These are phyloP conservation scores for Tapirus indicus DNA, from an alignment of 2,797 vertebrate genomes.

Conservation along the genomic window DNA sequence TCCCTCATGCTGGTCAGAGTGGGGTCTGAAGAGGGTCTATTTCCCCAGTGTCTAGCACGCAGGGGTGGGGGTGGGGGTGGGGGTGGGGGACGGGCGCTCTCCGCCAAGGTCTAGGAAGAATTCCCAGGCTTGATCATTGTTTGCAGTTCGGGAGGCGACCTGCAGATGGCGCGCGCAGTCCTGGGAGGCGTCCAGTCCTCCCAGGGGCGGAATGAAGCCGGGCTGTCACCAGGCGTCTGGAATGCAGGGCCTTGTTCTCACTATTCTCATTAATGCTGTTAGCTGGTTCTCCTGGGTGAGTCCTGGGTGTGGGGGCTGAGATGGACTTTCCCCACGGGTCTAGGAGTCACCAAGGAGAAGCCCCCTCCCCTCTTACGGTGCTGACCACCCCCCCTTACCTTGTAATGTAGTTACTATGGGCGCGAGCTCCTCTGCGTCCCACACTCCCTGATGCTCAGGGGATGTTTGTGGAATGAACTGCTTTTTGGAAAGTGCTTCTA, in stretches of 20 bases:
- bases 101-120: background rate
- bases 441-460: background rate
- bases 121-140: background rate
- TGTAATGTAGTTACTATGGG: background rate
- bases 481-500: background rate
- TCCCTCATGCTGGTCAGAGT: background rate
- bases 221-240: background rate
- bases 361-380: background rate
- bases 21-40: background rate
- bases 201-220: background rate
- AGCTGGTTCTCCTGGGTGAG: background rate
- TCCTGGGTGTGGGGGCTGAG: background rate
- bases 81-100: background rate
- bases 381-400: background rate
- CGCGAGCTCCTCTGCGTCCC: background rate
- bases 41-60: background rate
- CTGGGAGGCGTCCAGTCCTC: background rate
- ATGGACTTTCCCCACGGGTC: background rate
- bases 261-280: background rate
- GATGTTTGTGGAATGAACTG: background rate
- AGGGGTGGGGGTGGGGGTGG: no score
- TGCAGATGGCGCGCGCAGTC: conserved; percentile 53
- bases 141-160: conserved; percentile 40
- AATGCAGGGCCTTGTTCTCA: background rate
- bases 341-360: background rate